A percentile compares a stretch with the other conserved stretches of the same genome.
Evolutionary conservation across 2,888 invertebrate species (phyloP).

Genomic region (Callyntrura guangdongensis): DNA sequence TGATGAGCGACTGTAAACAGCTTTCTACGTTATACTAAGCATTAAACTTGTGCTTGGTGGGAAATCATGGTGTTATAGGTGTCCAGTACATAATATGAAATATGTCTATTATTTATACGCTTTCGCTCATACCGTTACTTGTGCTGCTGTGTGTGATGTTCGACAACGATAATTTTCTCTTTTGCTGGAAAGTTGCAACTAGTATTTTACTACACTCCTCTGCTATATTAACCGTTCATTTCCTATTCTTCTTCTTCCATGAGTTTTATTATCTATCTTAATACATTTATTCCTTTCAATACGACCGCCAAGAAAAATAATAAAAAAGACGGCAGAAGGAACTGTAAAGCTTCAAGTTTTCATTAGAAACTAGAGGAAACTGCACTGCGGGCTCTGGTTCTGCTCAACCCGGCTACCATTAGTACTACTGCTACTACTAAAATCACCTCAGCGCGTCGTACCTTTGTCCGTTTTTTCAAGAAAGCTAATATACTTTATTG

Average conservation of each 20-base stretch:
- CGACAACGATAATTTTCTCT: background rate
- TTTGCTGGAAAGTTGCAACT: background rate
- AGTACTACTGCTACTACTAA: background rate
- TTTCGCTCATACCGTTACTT: background rate
- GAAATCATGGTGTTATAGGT: background rate
- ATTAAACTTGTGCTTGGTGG: background rate
- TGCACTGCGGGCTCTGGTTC: slow-evolving; percentile 56
- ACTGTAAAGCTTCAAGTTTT: slow-evolving; percentile 30
- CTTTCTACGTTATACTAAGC: background rate
- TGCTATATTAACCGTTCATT: slow-evolving; percentile 1
- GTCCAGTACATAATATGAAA: background rate
- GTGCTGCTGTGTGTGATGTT: background rate
- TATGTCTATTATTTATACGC: slow-evolving; percentile 11
- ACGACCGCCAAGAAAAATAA: slow-evolving; percentile 8
- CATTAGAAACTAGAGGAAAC: slow-evolving; percentile 43
- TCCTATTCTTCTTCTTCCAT: background rate
- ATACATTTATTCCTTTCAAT: slow-evolving; percentile 39
- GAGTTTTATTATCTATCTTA: slow-evolving; percentile 44
- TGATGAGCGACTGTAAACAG: slow-evolving; percentile 55
- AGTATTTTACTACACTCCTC: background rate
- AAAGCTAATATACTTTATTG: slow-evolving; percentile 28
- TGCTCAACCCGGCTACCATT: slow-evolving; percentile 2
- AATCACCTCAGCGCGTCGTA: background rate
- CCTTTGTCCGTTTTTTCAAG: background rate
- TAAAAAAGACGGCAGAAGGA: background rate